Base-by-base conservation (phyloP, 2,797 vertebrate species). In the Steatocranus sp. region DNA sequence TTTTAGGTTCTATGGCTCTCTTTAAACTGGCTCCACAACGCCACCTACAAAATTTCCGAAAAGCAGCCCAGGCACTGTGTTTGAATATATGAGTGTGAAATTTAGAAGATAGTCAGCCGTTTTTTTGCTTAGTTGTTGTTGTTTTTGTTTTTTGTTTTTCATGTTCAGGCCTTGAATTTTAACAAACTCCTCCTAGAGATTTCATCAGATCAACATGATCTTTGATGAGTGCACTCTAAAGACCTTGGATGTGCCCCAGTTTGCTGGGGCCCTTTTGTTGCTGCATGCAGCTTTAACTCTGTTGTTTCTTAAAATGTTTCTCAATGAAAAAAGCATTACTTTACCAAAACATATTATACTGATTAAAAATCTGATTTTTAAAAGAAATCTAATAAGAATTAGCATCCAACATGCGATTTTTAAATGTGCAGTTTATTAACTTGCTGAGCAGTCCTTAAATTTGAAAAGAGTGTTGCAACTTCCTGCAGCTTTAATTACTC, bases 71-170 rank as follows among this genome's bases (percentile, higher is more conserved):
- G 10, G 30, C 56, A 34, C 6, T 58, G 30, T 58, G 30, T 58
- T 58, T 58, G 9, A 58, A 58, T 58, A 11, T n/a, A 3, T 0
- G 17, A 58, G 30, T 11, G 56, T 34, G 56, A 34, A 12, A 61
- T 61, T 61, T 61, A 34, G 17, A 18, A 34, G 17, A n/a, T 3
- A 12, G 56, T 61, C 6, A n/a, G 56, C 56, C 11, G 4, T 8
- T 8, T 61, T 34, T 18, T 4, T 0, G 27, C 4, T 61, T 36
- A n/a, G 32, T n/a, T 1, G 30, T n/a, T 23, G 2, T 32, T 7
- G 12, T 6, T 6, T 2, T 38, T 30, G 27, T 4, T 41, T 5
- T 0, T 10, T 2, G 6, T 2, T 54, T 12, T 61, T 12, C 3
- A 61, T 12, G 18, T n/a, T 20, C 56, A 20, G 18, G 18, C 32